Conservation (phyloP, 2,888 invertebrate genomes). For the Quadroppia sp. region DNA sequence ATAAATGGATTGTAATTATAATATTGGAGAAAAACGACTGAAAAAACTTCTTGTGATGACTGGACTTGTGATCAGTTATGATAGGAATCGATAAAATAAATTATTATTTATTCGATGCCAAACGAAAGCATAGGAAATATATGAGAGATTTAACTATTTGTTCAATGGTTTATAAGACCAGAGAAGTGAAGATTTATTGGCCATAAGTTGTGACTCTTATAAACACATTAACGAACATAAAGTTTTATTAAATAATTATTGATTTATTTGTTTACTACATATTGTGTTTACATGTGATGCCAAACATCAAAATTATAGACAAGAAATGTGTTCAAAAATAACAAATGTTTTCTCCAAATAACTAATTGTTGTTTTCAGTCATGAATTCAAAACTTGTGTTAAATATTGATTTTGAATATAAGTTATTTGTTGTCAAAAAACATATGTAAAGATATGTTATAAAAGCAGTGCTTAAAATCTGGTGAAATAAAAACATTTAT, state of each 20-base stretch:
- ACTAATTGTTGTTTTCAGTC: too few species aligned
- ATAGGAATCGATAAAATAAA: slow-evolving; percentile 6
- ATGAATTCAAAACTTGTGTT: too few species aligned
- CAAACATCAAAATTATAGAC: too few species aligned
- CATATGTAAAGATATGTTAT: too few species aligned
- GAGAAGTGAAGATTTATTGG: not conserved
- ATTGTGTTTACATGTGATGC: not conserved
- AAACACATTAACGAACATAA: not conserved
- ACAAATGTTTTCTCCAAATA: too few species aligned
- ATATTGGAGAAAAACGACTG: not conserved
- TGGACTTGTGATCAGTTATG: not conserved
- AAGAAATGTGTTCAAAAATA: too few species aligned
- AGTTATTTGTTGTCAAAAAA: too few species aligned
- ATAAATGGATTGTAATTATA: slow-evolving; percentile 16
- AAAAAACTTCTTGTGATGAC: not conserved
- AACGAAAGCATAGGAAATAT: not conserved
- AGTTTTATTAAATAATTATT: slow-evolving; percentile 9
- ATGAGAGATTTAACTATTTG: not conserved
- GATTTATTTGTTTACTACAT: not conserved
- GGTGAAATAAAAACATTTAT: too few species aligned
- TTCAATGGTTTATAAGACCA: too few species aligned
- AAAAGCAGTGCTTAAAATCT: too few species aligned
- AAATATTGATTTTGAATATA: too few species aligned
- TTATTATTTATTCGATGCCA: slow-evolving; percentile 10
- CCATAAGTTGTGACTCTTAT: not conserved